These are phyloP conservation scores for Bursaphelenchus mucronatus DNA, from an alignment of 1,140 invertebrate genomes.

Conservation along the genomic window DNA sequence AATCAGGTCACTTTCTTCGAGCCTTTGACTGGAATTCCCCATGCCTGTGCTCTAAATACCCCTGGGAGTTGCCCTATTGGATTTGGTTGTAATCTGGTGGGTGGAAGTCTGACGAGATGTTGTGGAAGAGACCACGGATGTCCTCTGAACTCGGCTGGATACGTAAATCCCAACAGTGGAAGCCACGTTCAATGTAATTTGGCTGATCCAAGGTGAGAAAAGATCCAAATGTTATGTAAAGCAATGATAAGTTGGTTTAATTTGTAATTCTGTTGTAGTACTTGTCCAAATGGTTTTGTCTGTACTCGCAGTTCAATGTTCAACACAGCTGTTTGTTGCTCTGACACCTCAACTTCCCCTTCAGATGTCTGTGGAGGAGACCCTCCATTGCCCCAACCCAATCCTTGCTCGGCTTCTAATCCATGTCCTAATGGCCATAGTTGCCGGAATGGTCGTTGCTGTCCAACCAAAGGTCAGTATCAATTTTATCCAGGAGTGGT, in stretches of 20 bases:
- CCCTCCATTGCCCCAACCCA: constrained; percentile 44
- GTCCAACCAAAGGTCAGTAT: constrained; percentile 47
- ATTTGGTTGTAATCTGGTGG: constrained; percentile 58
- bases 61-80: constrained; percentile 49
- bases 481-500: not conserved
- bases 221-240: constrained; percentile 26
- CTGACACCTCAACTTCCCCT: constrained; percentile 45
- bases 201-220: constrained; percentile 44
- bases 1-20: constrained; percentile 55
- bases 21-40: constrained; percentile 50
- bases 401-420: constrained; percentile 48
- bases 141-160: constrained; percentile 59
- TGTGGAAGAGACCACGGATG: constrained; percentile 59
- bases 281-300: constrained; percentile 46
- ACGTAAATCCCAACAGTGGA: constrained; percentile 52
- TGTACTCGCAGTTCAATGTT: constrained; percentile 47
- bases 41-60: constrained; percentile 45
- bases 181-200: constrained; percentile 51
- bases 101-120: constrained; percentile 54
- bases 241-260: constrained; percentile 9
- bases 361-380: constrained; percentile 54
- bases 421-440: constrained; percentile 53
- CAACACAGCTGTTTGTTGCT: constrained; percentile 42
- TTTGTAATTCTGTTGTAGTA: constrained; percentile 25
- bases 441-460: constrained; percentile 54